A percentile compares a stretch with the other conserved stretches of the same genome.
These are phyloP conservation scores for Tenebrio molitor DNA, from an alignment of 1,140 invertebrate genomes.

Conservation along the genomic window DNA sequence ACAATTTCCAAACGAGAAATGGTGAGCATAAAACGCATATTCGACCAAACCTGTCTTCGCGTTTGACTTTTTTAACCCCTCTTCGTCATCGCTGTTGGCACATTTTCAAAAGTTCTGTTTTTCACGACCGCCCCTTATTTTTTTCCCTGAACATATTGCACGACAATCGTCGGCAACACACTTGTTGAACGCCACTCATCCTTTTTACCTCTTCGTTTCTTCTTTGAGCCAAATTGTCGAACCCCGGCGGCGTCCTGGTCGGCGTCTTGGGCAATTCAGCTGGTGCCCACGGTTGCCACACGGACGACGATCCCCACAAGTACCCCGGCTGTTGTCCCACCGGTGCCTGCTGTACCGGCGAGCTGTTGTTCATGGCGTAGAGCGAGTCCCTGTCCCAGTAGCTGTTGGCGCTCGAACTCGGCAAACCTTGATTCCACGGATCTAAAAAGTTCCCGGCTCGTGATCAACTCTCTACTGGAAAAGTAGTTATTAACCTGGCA, in stretches of 20 bases:
- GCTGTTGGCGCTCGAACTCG: constrained; percentile 42
- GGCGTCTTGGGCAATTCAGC: constrained; percentile 54
- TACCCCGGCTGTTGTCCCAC: constrained; percentile 53
- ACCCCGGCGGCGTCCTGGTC: constrained; percentile 63
- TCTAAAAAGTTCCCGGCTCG: constrained; percentile 51
- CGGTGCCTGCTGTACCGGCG: constrained; percentile 66
- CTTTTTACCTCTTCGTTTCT: constrained; percentile 56
- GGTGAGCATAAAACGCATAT: too few species aligned
- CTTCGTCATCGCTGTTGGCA: too few species aligned
- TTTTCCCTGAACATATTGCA: too few species aligned
- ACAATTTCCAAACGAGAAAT: too few species aligned
- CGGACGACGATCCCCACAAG: constrained; percentile 62
- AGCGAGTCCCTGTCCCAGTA: constrained; percentile 32
- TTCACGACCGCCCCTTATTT: too few species aligned
- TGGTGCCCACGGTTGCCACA: constrained; percentile 63
- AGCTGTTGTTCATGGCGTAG: constrained; percentile 8
- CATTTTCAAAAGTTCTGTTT: too few species aligned
- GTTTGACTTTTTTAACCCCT: too few species aligned
- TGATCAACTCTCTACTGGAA: not conserved
- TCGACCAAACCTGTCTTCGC: too few species aligned
- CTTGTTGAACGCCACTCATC: too few species aligned
- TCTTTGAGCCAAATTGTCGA: constrained; percentile 57
- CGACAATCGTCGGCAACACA: too few species aligned
- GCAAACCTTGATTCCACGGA: constrained; percentile 53
- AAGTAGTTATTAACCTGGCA: constrained; percentile 5